Conservation (phyloP, 2,888 invertebrate species). For the Merodon equestris region DNA sequence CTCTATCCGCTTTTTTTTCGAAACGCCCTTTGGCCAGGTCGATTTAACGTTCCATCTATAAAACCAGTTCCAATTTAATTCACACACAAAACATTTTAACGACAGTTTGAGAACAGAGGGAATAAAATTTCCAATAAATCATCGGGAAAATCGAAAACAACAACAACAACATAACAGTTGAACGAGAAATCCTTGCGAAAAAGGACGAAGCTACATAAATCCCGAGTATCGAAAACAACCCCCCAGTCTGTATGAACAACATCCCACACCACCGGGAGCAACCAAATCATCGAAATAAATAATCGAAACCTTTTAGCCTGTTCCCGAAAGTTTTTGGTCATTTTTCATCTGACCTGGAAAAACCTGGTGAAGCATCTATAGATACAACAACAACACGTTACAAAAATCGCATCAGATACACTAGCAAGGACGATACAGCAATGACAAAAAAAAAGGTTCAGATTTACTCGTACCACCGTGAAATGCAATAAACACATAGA, state of each 20-base stretch:
- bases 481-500: conserved; percentile 54
- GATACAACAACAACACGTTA: conserved; percentile 44
- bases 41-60: background rate
- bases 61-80: conserved; percentile 60
- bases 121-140: conserved; percentile 68
- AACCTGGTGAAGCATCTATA: conserved; percentile 19
- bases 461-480: conserved; percentile 28
- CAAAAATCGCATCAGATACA: no score
- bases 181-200: background rate
- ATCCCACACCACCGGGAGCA: conserved; percentile 7
- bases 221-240: conserved; percentile 27
- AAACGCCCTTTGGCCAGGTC: no score
- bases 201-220: conserved; percentile 27
- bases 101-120: conserved; percentile 69
- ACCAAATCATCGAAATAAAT: conserved; percentile 65
- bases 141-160: conserved; percentile 42
- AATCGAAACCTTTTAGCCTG: conserved; percentile 68
- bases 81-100: conserved; percentile 68
- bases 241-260: conserved; percentile 12
- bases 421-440: no score
- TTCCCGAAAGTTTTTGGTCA: conserved; percentile 53
- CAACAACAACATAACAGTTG: conserved; percentile 12
- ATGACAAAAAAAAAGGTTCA: conserved; percentile 5
- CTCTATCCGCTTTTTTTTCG: no score
- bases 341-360: conserved; percentile 65